Conservation (phyloP, 1,140 invertebrate species). For the Orchesella cincta region DNA sequence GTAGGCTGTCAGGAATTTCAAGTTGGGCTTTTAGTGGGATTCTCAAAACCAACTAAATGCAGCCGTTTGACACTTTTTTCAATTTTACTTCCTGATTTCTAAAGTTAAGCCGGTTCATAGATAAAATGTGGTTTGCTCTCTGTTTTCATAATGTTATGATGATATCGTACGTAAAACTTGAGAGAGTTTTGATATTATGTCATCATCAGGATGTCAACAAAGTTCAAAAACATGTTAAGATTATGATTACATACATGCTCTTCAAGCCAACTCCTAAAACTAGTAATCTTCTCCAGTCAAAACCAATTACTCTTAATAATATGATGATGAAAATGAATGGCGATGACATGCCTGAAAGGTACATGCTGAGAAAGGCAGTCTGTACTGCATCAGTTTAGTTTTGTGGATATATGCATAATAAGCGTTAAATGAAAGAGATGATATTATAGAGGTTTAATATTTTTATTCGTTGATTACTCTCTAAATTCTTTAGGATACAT, state of each 20-base stretch:
- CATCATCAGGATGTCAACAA: not conserved
- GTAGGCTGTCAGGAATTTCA: not conserved
- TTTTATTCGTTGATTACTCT: not conserved
- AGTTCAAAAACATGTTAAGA: not conserved
- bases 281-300: not conserved
- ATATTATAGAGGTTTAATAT: not conserved
- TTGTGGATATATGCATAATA: not conserved
- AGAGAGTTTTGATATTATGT: too few relatives aligned
- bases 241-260: not conserved
- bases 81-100: too few relatives aligned
- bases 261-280: not conserved
- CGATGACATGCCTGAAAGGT: not conserved
- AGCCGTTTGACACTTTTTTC: too few relatives aligned
- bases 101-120: too few relatives aligned
- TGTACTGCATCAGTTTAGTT: not conserved
- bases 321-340: not conserved
- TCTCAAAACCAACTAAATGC: too few relatives aligned
- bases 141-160: too few relatives aligned
- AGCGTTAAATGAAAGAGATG: not conserved
- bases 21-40: too few relatives aligned
- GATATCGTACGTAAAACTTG: too few relatives aligned
- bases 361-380: too few relatives aligned
- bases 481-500: not conserved
- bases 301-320: conserved; percentile 15
- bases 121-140: too few relatives aligned